Evolutionary conservation across 2,113 vertebrate genomes (phyloP).

Genomic region (Beaufortia kweichowensis): DNA sequence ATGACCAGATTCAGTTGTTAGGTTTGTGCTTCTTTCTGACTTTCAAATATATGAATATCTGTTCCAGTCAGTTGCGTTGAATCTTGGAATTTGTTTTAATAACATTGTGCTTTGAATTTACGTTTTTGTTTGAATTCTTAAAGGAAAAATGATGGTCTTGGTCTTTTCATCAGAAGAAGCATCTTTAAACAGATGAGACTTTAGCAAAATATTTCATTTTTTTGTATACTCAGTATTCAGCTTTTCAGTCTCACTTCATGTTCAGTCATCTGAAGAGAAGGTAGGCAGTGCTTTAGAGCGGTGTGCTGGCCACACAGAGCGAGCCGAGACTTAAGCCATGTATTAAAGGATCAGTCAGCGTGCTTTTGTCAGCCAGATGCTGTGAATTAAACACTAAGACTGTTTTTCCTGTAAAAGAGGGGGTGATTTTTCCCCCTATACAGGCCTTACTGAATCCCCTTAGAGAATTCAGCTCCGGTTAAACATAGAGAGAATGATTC

Average conservation of each 20-base stretch:
- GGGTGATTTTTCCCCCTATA: conserved; percentile 24
- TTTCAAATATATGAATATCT: no score
- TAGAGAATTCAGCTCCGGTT: neutral
- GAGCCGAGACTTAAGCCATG: conserved; percentile 13
- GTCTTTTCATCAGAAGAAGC: no score
- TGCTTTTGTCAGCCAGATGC: conserved; percentile 45
- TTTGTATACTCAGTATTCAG: neutral
- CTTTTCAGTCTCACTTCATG: neutral
- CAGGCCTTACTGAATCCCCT: conserved; percentile 11
- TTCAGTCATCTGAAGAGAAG: conserved; percentile 20
- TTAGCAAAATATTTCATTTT: neutral
- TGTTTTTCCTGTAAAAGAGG: conserved; percentile 45
- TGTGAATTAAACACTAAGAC: conserved; percentile 45
- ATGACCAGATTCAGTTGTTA: no score
- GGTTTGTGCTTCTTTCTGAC: no score
- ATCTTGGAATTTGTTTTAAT: no score
- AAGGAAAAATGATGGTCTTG: no score
- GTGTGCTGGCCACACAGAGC: conserved; percentile 20
- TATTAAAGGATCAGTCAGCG: conserved; percentile 27
- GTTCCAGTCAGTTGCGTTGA: no score
- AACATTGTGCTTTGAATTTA: no score
- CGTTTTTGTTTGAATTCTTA: no score
- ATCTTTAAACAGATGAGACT: no score
- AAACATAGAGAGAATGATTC: conserved; percentile 31
- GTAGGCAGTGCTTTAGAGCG: conserved; percentile 1